A percentile compares a stretch with the other conserved stretches of the same genome.
Evolutionary conservation across 92 coral and sea anemone species (phyloP).

Genomic region (Epizoanthus rinbou): DNA sequence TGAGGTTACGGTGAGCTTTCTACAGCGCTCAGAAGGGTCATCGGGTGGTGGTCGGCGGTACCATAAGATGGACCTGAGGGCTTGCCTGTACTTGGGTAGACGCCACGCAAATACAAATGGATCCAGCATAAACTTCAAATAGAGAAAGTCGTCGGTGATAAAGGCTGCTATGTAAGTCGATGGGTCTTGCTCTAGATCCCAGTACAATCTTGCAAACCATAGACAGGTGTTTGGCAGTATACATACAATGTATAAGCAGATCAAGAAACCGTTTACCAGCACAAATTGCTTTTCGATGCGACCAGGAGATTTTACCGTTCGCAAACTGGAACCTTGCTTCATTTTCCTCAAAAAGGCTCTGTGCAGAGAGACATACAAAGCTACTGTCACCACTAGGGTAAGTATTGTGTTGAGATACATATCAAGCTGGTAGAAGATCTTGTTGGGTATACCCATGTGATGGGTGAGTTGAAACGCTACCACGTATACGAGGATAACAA

Average conservation of each 20-base stretch:
- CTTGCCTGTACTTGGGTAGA: conserved; percentile 28
- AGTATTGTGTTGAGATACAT: conserved; percentile 30
- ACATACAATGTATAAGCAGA: conserved; percentile 13
- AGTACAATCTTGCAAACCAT: conserved; percentile 16
- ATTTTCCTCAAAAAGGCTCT: conserved; percentile 1
- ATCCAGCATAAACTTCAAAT: conserved; percentile 32
- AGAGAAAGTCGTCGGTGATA: conserved; percentile 9
- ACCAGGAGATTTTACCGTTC: conserved; percentile 12
- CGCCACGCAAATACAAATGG: conserved; percentile 41
- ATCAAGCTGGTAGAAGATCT: conserved; percentile 35
- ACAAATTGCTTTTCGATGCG: conserved; percentile 21
- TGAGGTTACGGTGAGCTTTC: conserved; percentile 25
- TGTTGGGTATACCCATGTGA: conserved; percentile 15
- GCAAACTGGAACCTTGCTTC: conserved; percentile 13
- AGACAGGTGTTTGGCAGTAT: conserved; percentile 7
- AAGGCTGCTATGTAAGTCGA: conserved; percentile 18
- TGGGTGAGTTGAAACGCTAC: conserved; percentile 8
- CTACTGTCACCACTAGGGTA: conserved; percentile 1
- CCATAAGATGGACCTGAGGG: conserved; percentile 15
- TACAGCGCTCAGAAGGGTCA: conserved; percentile 1
- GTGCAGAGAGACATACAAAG: conserved; percentile 12
- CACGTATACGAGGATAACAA: conserved; percentile 15
- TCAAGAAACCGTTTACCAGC: conserved; percentile 19
- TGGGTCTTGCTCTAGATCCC: conserved; percentile 9
- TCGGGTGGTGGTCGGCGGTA: neutral